Base-by-base conservation (phyloP, 2,888 invertebrate genomes). In the Epicampocera succincta region DNA sequence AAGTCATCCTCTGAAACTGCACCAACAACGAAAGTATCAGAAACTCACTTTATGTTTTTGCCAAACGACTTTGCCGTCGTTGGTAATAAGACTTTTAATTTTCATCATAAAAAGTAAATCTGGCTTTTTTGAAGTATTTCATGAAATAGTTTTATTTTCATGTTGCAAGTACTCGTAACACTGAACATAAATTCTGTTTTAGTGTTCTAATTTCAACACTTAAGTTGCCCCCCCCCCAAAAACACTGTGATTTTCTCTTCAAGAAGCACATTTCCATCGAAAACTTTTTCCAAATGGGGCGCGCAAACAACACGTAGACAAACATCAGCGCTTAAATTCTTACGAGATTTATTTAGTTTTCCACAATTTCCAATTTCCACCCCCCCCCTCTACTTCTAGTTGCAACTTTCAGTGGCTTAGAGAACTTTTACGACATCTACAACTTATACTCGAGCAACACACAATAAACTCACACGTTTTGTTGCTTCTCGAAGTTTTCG, bases 361-460 rank as follows among this genome's bases (percentile, higher is more conserved):
- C 8, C 5, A 15, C 4, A 5, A 15, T 9, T 17, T 46, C 13
- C 13, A n/a, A n/a, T n/a, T 42, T 4, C 12, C 2, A 4, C 38
- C 42, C 40, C 42, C 52, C 15, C 52, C 17, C n/a, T 44, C 9
- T 40, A 48, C 29, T 56, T 44, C n/a, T 15, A 44, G 15, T 19
- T 42, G 42, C 3, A 38, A 46, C 46, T 54, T 48, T 52, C 54
- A 76, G 69, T 76, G 54, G 38, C 54, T 76, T 52, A 44, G 46
- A 46, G 61, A 76, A 61, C 46, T 69, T 69, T 76, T 76, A 76
- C 52, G 68, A 76, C 58, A 4, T 29, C 4, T 52, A 50, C 2
- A 54, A 21, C 11, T 40, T 9, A n/a, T 15, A 42, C 21, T 9
- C 13, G 8, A n/a, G n/a, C 38, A 58, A 4, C 21, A 46, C n/a